Base-by-base conservation (phyloP, 2,888 invertebrate species). In the Eupithecia pulchellata region DNA sequence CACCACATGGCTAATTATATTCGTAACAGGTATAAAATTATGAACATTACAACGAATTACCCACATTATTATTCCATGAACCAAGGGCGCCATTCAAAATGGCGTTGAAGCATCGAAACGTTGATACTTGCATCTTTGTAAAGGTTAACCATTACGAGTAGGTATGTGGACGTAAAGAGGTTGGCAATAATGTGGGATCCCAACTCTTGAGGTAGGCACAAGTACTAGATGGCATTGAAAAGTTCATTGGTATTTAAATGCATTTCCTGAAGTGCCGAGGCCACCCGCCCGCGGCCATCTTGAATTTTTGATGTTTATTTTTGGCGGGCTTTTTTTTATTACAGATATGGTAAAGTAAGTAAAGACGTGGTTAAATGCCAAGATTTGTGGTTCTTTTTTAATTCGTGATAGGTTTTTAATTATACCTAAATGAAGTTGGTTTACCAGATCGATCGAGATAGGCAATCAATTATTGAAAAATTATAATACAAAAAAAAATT, bases 281-380 rank as follows among this genome's bases (percentile, higher is more conserved):
- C 82, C 92, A 81, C 81, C 83, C 86, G 86, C 82, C 32, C 85
- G 80, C 87, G 75, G 92, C 92, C 92, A 92, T 92, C 85, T 92
- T 93, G 83, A 69, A 85, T 87, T 91, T 91, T 91, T 91, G 91
- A 92, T 89, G 91, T 93, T 93, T 93, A 92, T 93, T 93, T 93
- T 89, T 93, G 91, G 89, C 89, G 91, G 84, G 88, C 82, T 86
- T 82, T 79, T 82, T 78, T 68, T 52, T 72, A 77, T 77, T 80
- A 82, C 86, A 85, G 85, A 86, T 85, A 89, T 84, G 86, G 86
- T 39, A 64, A 72, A 57, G 61, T 64, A 66, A 32, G 60, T 84
- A 83, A 86, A 83, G 83, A 78, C 79, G 76, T 74, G 64, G 77
- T 70, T 77, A 74, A 79, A 76, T 78, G 72, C 73, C 77, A 72